Conservation (phyloP, 1,140 invertebrate genomes). For the Anastatus disparis region DNA sequence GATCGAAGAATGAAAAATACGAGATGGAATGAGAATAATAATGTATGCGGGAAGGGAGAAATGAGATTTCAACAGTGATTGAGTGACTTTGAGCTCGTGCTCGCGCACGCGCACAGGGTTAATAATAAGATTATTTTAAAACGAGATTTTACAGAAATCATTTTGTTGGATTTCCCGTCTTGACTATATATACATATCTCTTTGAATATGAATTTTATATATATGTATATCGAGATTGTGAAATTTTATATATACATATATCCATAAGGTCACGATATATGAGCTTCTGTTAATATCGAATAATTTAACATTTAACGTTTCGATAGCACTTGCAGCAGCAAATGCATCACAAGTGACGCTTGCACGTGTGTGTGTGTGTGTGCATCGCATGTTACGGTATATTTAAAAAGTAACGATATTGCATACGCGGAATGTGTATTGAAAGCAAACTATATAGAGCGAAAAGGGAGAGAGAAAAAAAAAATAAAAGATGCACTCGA, state of each 20-base stretch:
- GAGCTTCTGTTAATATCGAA: neutral
- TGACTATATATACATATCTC: too few species aligned
- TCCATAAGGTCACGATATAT: too few species aligned
- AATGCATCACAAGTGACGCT: neutral
- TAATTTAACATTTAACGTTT: neutral
- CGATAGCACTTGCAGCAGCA: neutral
- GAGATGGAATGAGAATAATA: neutral
- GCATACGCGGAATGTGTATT: neutral
- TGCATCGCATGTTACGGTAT: too few species aligned
- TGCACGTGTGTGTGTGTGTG: neutral
- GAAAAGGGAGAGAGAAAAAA: neutral
- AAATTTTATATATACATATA: too few species aligned
- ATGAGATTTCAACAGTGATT: neutral
- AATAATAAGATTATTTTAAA: neutral
- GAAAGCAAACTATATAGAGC: neutral
- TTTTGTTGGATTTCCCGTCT: neutral
- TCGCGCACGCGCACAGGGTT: neutral
- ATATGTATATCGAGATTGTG: too few species aligned
- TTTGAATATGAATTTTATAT: too few species aligned
- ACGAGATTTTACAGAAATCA: neutral
- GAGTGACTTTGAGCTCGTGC: neutral
- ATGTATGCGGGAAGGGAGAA: neutral
- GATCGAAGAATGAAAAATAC: too few species aligned
- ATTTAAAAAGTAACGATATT: slow-evolving; percentile 17
- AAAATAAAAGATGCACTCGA: too few species aligned